Evolutionary conservation across 2,797 vertebrate species (phyloP).

Genomic region (Tapera naevia): DNA sequence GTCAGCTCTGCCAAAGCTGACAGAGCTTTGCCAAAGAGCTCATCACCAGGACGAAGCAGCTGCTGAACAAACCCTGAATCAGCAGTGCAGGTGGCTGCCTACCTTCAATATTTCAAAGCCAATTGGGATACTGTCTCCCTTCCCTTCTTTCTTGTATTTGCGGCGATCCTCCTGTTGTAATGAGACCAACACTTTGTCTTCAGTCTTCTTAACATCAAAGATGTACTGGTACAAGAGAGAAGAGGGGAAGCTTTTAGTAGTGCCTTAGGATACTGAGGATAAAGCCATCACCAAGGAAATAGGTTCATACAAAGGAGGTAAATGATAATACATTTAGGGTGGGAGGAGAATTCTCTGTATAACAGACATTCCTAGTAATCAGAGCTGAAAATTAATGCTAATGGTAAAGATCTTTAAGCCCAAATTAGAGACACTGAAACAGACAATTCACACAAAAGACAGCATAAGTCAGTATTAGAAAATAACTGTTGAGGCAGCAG

Average conservation of each 20-base stretch:
- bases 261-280: background rate
- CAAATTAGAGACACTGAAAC: background rate
- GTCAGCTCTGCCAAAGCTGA: background rate
- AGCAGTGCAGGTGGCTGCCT: background rate
- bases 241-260: background rate
- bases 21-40: background rate
- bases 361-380: background rate
- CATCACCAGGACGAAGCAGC: background rate
- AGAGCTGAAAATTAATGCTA: background rate
- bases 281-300: background rate
- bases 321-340: background rate
- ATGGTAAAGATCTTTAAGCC: background rate
- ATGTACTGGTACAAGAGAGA: constrained; percentile 79
- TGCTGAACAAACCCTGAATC: background rate
- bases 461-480: background rate
- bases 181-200: constrained; percentile 87
- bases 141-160: constrained; percentile 80
- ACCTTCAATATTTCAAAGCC: constrained; percentile 91
- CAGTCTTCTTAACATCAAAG: constrained; percentile 87
- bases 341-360: background rate
- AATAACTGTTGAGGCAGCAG: background rate
- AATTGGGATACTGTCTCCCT: constrained; percentile 86
- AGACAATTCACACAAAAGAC: background rate
- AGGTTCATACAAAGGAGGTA: fast-evolving
- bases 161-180: constrained; percentile 91